Evolutionary conservation across 2,113 vertebrate genomes (phyloP).

Genomic region (Cryptomyrus ogoouensis): DNA sequence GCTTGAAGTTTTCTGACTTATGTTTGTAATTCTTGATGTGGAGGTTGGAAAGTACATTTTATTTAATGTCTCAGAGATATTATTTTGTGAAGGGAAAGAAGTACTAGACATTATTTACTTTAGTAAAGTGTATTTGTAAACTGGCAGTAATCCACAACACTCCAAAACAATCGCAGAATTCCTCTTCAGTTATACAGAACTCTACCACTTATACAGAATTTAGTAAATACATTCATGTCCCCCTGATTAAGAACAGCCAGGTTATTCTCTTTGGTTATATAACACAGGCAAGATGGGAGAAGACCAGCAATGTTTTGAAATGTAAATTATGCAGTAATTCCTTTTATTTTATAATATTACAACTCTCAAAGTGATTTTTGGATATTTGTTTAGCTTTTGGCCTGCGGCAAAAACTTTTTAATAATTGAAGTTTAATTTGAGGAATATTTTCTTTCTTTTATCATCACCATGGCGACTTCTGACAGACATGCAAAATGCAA

Average conservation of each 20-base stretch:
- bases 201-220: neutral
- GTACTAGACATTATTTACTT: neutral
- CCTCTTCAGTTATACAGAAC: neutral
- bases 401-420: constrained; percentile 8
- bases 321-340: constrained; percentile 7
- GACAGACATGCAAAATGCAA: neutral
- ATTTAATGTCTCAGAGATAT: neutral
- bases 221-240: neutral
- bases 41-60: neutral
- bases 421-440: neutral
- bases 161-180: neutral
- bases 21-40: neutral
- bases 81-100: neutral
- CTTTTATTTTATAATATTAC: neutral
- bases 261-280: neutral
- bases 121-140: neutral
- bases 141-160: neutral
- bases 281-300: neutral
- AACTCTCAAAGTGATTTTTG: neutral
- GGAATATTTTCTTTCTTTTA: neutral
- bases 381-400: neutral
- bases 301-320: neutral
- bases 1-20: neutral
- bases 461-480: neutral
- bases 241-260: neutral